Evolutionary conservation across 1,140 invertebrate genomes (phyloP), one percentile per base, ranked within the genome.

Genomic region (Pararge aegeria): DNA sequence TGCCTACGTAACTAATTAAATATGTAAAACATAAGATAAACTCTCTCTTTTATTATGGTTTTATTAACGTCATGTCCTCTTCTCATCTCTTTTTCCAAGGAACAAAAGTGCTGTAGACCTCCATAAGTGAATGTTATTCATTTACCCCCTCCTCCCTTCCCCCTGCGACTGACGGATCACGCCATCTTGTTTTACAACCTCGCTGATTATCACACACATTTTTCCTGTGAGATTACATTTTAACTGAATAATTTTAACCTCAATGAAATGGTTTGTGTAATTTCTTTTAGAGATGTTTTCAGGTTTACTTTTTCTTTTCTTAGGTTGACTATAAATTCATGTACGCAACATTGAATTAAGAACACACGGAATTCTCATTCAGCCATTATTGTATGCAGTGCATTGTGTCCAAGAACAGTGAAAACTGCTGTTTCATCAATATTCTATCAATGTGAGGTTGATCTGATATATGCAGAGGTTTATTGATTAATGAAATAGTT

Each of bases 131-230:
- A 12, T 20, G 18, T 20, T 46, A 21, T 20, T 20, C 18, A 34
- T 34, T 34, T 34, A 34, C 30, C 30, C 30, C 9, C 5, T 0
- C 30, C 30, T 3, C 1, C 30, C 1, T 12, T 2, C 30, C 30
- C 30, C 30, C 0, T 12, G 7, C 30, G 9, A 12, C 27, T 34
- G 49, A 51, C 6, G 12, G 15, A 51, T 51, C 12, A 2, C 49
- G 49, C 29, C 49, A 19, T 51, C 24, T 34, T 51, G 49, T 51
- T 51, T 51, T 51, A 51, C 27, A 30, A 7, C 16, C 27, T 15
- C 5, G 13, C 29, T 34, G 16, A 15, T 34, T 34, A 34, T 34
- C 9, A 3, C 30, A n/a, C 30, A 34, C 30, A 34, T 34, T 34
- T 34, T 34, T 34, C 2, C 30, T 10, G 10, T 12, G n/a, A 34